Conservation (phyloP, 2,797 vertebrate genomes). For the Sciurus carolinensis region DNA sequence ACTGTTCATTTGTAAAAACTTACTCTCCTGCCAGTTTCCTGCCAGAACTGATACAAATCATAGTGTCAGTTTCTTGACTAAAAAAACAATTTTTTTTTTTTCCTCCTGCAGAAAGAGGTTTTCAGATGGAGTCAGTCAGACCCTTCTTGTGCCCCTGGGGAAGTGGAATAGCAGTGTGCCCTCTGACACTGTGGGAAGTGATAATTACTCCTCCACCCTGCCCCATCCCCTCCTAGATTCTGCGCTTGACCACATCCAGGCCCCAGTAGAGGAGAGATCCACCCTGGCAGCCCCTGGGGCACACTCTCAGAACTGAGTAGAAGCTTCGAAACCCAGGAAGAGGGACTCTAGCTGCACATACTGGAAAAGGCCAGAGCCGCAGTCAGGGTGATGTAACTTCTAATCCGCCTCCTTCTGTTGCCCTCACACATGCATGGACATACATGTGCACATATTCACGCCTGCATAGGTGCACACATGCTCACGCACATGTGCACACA, state of each 20-base stretch:
- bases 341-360: neutral
- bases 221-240: neutral
- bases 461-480: neutral
- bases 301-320: fast-evolving
- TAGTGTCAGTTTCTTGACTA: slow-evolving; percentile 67
- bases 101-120: slow-evolving; percentile 57
- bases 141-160: neutral
- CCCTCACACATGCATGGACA: neutral
- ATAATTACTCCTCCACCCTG: too few species aligned
- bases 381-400: neutral
- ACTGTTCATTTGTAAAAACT: slow-evolving; percentile 56
- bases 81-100: slow-evolving; percentile 22
- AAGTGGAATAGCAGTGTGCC: neutral
- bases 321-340: neutral
- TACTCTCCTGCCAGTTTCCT: slow-evolving; percentile 63
- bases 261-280: neutral
- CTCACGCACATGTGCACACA: neutral
- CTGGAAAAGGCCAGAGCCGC: neutral
- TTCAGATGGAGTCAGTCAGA: slow-evolving; percentile 37
- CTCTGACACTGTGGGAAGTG: neutral
- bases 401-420: neutral
- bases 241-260: neutral
- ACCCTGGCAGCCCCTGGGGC: neutral
- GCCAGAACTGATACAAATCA: slow-evolving; percentile 70
- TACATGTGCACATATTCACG: too few species aligned